A percentile compares a stretch with the other conserved stretches of the same genome.
Evolutionary conservation across 2,888 invertebrate genomes (phyloP).

Genomic region (Xestia c-nigrum): DNA sequence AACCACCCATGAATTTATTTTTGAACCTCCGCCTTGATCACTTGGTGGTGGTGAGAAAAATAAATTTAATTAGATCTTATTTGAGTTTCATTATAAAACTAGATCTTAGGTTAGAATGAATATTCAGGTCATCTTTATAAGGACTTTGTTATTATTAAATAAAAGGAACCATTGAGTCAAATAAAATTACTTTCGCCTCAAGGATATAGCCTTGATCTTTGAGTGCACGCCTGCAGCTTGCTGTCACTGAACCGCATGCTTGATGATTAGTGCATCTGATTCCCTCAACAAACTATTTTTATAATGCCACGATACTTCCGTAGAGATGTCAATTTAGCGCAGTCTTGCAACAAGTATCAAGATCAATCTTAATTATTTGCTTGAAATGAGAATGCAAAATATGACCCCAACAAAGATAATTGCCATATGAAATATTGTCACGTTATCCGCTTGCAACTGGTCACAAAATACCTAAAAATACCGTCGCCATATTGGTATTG

Average conservation of each 20-base stretch:
- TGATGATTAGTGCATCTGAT: neutral
- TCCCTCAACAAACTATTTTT: neutral
- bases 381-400: slow-evolving; percentile 32
- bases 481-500: slow-evolving; percentile 91
- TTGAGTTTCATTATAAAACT: neutral
- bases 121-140: neutral
- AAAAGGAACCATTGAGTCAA: too few relatives aligned
- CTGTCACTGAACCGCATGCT: neutral
- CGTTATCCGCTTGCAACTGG: slow-evolving; percentile 81
- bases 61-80: neutral
- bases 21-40: neutral
- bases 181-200: neutral
- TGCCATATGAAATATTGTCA: slow-evolving; percentile 79
- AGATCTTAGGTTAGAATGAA: neutral
- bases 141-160: too few relatives aligned
- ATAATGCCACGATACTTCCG: neutral
- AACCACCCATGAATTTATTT: neutral
- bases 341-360: neutral
- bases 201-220: slow-evolving; percentile 40
- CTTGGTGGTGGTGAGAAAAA: neutral
- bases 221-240: neutral
- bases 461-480: slow-evolving; percentile 90
- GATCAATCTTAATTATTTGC: neutral
- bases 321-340: too few relatives aligned
- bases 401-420: slow-evolving; percentile 57